Conservation (phyloP, 2,797 vertebrate species). For the Adelosebastes latens region DNA sequence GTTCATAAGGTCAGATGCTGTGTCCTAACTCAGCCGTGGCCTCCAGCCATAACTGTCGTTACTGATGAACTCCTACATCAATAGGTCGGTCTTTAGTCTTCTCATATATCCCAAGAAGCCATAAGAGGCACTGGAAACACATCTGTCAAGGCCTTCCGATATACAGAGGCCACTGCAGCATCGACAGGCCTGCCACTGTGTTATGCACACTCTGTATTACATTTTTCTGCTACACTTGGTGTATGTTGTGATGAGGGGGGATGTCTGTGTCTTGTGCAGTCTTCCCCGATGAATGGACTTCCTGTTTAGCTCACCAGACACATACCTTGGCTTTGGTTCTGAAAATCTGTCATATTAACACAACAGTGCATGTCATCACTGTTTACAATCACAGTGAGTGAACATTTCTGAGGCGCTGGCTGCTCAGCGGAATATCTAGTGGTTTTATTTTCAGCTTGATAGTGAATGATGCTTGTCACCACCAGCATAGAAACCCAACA, state of each 20-base stretch:
- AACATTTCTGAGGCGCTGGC: conserved; percentile 10
- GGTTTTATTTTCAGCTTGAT: conserved; percentile 39
- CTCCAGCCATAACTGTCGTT: conserved; percentile 48
- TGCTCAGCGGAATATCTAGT: conserved; percentile 26
- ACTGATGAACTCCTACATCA: conserved; percentile 58
- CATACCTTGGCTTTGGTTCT: conserved; percentile 34
- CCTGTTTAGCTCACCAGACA: conserved; percentile 46
- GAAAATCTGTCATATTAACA: conserved; percentile 49
- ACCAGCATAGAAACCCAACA: conserved; percentile 32
- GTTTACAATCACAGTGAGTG: conserved; percentile 35
- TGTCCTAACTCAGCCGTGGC: conserved; percentile 19
- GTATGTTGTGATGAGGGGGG: not conserved
- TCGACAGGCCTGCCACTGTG: conserved; percentile 11
- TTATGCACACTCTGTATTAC: not conserved
- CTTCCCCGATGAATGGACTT: conserved; percentile 53
- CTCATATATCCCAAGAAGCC: conserved; percentile 36
- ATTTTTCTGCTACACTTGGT: not conserved
- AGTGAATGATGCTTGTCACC: conserved; percentile 50
- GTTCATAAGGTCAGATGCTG: conserved; percentile 54
- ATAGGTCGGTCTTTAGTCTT: conserved; percentile 38
- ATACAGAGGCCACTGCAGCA: conserved; percentile 14
- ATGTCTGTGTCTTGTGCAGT: conserved; percentile 8
- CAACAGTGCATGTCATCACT: conserved; percentile 24
- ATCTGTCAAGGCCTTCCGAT: conserved; percentile 24
- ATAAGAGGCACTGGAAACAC: conserved; percentile 26